A percentile compares a stretch with the other conserved stretches of the same genome.
These are phyloP conservation scores for Himalopsyche tibetana DNA, from an alignment of 2,888 invertebrate genomes.

Conservation along the genomic window DNA sequence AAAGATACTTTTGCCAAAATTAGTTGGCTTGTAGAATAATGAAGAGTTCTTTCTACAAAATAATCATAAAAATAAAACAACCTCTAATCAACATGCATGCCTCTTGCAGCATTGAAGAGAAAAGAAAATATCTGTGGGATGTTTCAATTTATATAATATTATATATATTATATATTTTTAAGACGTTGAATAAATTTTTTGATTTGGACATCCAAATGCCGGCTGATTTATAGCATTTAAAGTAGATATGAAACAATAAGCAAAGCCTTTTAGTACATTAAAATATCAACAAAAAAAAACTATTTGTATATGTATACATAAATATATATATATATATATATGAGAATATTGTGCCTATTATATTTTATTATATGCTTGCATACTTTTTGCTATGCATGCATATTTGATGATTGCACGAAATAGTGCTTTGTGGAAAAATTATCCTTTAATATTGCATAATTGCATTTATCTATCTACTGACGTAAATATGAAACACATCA, in stretches of 20 bases:
- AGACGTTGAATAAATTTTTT: conserved; percentile 10
- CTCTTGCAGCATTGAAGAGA: conserved; percentile 27
- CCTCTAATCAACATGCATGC: conserved; percentile 38
- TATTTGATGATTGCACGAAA: conserved; percentile 37
- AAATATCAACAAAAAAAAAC: conserved; percentile 36
- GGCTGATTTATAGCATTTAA: conserved; percentile 39
- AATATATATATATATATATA: conserved; percentile 8
- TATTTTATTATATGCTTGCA: conserved; percentile 43
- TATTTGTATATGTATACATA: conserved; percentile 38
- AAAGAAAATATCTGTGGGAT: conserved; percentile 17
- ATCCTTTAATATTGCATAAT: conserved; percentile 36
- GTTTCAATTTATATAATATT: conserved; percentile 37
- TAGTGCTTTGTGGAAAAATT: conserved; percentile 41
- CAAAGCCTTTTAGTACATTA: conserved; percentile 43
- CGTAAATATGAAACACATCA: conserved; percentile 7
- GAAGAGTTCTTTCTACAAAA: conserved; percentile 21
- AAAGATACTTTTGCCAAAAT: conserved; percentile 33
- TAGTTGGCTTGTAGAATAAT: conserved; percentile 32
- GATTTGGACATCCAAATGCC: conserved; percentile 19
- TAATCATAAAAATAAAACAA: conserved; percentile 11
- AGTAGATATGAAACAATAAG: conserved; percentile 42
- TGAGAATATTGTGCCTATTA: conserved; percentile 42
- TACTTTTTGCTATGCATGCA: conserved; percentile 42
- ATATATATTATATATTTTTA: conserved; percentile 38
- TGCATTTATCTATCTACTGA: conserved; percentile 26